Percentiles rank a stretch among this genome's conserved stretches.
Evolutionary conservation across 2,113 vertebrate genomes (phyloP).

Genomic region (Ranitomeya imitator): DNA sequence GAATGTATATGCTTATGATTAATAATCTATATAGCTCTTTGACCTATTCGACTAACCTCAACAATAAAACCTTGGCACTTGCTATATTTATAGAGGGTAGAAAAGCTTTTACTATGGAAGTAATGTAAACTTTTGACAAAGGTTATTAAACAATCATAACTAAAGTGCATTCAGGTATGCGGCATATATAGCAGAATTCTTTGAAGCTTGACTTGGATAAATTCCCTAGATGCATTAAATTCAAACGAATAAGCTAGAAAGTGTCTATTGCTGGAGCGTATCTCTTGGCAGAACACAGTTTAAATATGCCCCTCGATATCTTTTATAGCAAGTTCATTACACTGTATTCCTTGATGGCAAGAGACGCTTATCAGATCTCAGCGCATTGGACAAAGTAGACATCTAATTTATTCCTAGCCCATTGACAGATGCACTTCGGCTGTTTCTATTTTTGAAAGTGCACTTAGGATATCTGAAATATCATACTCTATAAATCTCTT

Average conservation of each 20-base stretch:
- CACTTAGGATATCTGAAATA: slow-evolving; percentile 20
- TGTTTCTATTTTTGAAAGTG: slow-evolving; percentile 26
- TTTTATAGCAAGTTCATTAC: slow-evolving; percentile 26
- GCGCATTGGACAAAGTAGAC: slow-evolving; percentile 8
- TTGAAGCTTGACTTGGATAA: slow-evolving; percentile 19
- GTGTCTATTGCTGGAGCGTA: slow-evolving; percentile 11
- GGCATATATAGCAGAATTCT: not conserved
- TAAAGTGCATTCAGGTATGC: slow-evolving; percentile 22
- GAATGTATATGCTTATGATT: not conserved
- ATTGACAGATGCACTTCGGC: not conserved
- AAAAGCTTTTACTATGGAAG: not conserved
- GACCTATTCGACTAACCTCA: not conserved
- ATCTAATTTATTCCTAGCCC: slow-evolving; percentile 27
- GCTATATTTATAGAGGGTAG: not conserved
- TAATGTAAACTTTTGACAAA: slow-evolving; percentile 36
- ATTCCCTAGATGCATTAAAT: slow-evolving; percentile 22
- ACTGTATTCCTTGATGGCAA: slow-evolving; percentile 19
- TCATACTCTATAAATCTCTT: slow-evolving; percentile 32
- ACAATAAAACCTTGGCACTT: not conserved
- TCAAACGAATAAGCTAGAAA: slow-evolving; percentile 17
- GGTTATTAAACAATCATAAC: slow-evolving; percentile 23
- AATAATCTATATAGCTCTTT: not conserved
- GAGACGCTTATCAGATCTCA: slow-evolving; percentile 23
- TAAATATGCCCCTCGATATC: slow-evolving; percentile 39
- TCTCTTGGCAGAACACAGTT: not conserved